Percentiles rank a stretch among this genome's conserved stretches.
Conservation (phyloP, 2,888 invertebrate genomes). For the Epsilonema sp. region DNA sequence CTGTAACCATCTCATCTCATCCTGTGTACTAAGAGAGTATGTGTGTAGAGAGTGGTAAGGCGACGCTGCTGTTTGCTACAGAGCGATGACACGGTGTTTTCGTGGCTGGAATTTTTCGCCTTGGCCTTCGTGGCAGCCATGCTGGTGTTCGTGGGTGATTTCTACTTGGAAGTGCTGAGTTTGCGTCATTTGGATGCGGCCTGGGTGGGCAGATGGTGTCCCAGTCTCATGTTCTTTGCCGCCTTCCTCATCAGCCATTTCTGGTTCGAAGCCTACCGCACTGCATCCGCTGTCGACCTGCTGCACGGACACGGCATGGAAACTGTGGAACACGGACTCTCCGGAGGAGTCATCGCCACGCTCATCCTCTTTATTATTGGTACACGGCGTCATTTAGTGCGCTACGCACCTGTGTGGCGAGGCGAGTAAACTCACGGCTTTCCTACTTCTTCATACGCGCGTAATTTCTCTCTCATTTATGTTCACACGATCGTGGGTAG, state of each 20-base stretch:
- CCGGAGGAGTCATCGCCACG: constrained; percentile 36
- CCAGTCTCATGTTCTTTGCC: constrained; percentile 31
- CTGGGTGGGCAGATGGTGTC: constrained; percentile 29
- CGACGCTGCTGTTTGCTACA: background rate
- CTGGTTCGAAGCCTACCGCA: constrained; percentile 29
- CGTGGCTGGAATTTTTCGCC: background rate
- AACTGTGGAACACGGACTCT: constrained; percentile 31
- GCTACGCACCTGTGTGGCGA: too few relatives aligned
- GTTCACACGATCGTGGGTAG: too few relatives aligned
- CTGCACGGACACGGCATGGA: constrained; percentile 4
- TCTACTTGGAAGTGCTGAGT: constrained; percentile 34
- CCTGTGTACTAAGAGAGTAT: too few relatives aligned
- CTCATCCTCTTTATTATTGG: constrained; percentile 33
- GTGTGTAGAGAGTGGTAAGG: too few relatives aligned
- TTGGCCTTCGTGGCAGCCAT: constrained; percentile 28
- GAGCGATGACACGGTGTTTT: background rate
- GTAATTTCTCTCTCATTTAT: too few relatives aligned
- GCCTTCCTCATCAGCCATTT: constrained; percentile 25
- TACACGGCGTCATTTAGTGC: too few relatives aligned
- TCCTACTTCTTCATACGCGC: too few relatives aligned
- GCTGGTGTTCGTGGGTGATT: constrained; percentile 35
- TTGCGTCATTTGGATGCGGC: constrained; percentile 27
- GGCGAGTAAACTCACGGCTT: too few relatives aligned
- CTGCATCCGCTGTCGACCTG: constrained; percentile 2
- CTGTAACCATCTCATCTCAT: too few relatives aligned